Base-by-base conservation (phyloP, 2,113 vertebrate genomes). In the Mormoops blainvillei region DNA sequence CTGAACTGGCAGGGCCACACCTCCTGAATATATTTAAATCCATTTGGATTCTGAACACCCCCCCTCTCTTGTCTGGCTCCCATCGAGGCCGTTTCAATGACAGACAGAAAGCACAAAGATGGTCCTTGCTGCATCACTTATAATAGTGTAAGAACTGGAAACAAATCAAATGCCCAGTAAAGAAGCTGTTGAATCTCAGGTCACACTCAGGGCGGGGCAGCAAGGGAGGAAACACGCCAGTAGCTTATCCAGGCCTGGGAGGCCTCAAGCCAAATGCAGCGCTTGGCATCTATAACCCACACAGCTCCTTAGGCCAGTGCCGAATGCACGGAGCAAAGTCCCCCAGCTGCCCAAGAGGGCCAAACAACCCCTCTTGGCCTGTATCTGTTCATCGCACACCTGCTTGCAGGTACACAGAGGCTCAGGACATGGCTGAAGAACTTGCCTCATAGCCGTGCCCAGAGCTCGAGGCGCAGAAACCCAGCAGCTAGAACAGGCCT, bases 11-110 rank as follows among this genome's bases (percentile, higher is more conserved):
- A 24, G 18, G 73, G 41, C 78, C 83, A 87, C 15, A 33, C 48
- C 54, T 96, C 95, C 78, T 86, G 78, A 93, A 94, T 93, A 93
- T 54, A 78, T 96, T 96, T 95, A 81, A 95, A 50, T 89, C 38
- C 63, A 89, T 20, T 12, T 89, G 87, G 87, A 96, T 94, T 95
- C 97, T 87, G 41, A 87, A 24, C 78, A 86, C 68, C 83, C 28
- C 41, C 87, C 52, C 38, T 93, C 28, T 83, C 92, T 90, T 89
- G 76, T 50, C 50, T 84, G 71, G 67, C 28, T 85, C 82, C 38
- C 58, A 33, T 1, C 26, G 83, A 89, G 73, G 73, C 95, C 54
- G 28, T 74, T 54, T 89, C 43, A 89, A 45, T 56, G 87, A 94
- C 90, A 96, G 81, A 73, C 9, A 84, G 43, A 90, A 80, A 1